These are phyloP conservation scores for Pituophis catenifer DNA, from an alignment of 2,113 vertebrate genomes.

Conservation along the genomic window DNA sequence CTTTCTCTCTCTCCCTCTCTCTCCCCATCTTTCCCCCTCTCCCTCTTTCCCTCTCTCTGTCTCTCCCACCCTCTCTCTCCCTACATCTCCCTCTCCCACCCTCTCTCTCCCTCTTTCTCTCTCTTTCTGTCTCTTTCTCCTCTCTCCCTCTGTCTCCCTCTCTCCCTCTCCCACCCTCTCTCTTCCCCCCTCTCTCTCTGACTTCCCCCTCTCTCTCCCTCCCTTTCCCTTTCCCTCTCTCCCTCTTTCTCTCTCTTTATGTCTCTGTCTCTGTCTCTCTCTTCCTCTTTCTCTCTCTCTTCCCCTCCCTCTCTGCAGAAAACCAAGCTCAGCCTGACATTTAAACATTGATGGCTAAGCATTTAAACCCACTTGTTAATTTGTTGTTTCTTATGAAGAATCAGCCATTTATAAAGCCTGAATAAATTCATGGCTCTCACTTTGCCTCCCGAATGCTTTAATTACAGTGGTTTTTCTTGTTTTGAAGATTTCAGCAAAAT, in stretches of 20 bases:
- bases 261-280: no score
- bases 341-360: slow-evolving; percentile 2
- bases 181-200: neutral
- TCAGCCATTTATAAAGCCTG: neutral
- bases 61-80: no score
- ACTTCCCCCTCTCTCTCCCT: no score
- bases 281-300: neutral
- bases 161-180: no score
- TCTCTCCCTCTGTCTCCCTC: no score
- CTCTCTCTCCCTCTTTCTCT: neutral
- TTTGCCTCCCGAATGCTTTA: neutral
- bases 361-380: neutral
- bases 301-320: no score
- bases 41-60: neutral
- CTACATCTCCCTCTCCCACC: no score
- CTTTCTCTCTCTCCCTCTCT: no score
- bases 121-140: no score
- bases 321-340: neutral
- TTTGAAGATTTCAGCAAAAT: neutral
- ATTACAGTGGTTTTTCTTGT: neutral
- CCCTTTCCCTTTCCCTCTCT: neutral
- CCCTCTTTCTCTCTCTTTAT: neutral
- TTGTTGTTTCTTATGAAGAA: neutral
- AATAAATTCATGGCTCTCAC: neutral
- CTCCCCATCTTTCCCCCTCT: no score